Evolutionary conservation across 30 jellyfish, hydroid and myxozoan genomes (phyloP), one percentile per base, ranked within the genome.

Genomic region (Pelagia noctiluca): DNA sequence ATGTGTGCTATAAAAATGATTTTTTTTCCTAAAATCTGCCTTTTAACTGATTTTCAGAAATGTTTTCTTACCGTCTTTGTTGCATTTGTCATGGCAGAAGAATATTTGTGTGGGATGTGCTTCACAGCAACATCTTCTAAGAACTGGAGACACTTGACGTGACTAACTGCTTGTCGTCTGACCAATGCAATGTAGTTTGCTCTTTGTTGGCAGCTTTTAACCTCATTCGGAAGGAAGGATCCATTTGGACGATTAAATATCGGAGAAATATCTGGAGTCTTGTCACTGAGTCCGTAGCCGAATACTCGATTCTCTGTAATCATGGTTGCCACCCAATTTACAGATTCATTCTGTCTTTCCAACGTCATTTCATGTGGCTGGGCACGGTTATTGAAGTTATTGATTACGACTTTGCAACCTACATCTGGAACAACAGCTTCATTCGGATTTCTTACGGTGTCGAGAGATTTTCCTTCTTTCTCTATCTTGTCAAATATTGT

Each of bases 161-260:
- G n/a, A n/a, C 57, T 42, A 42, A 42, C 57, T 42, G 57, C 57
- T 42, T 16, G 57, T 42, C 57, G 57, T 42, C 57, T 16, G 57
- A 42, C 57, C 16, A 42, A 42, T 42, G 57, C 57, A 42, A 42
- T 42, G 12, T 42, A 42, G 57, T 42, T 42, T 42, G 57, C 57
- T 42, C 57, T 42, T 42, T 42, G 57, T 42, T 42, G 57, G 57
- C 57, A 42, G 57, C 57, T 42, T 42, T 42, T 16, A 42, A 42
- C 57, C 57, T 42, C 57, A 42, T 42, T 42, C 57, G 57, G 57
- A 42, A 42, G 57, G 57, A 42, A 42, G 57, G 57, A 42, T 42
- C 57, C 57, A 42, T 42, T 42, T 42, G 57, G 57, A 42, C 57
- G 16, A 42, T 42, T 42, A 42, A 42, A 42, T 16, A 42, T 42